Evolutionary conservation across 2,113 vertebrate species (phyloP), one percentile per base, ranked within the genome.

Genomic region (Cochlearius cochlearius): DNA sequence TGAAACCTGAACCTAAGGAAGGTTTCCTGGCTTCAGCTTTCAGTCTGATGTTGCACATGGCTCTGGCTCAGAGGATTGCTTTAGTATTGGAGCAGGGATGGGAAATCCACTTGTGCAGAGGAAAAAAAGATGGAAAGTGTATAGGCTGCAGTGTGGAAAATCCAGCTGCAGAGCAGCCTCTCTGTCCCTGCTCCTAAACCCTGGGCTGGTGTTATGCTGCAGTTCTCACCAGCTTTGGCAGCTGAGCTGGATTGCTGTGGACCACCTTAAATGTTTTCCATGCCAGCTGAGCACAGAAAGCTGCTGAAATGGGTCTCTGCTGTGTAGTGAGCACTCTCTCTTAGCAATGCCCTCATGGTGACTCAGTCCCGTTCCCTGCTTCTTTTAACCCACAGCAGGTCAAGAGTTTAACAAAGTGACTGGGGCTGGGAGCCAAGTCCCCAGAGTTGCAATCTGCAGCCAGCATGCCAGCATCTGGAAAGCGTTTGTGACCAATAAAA

Each of bases 361-460:
- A 97, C 97, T 98, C 96, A 96, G 93, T 94, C 91, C 86, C 83
- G 63, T 92, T 94, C 96, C 77, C 90, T 2, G 49, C 96, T 96
- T 97, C 97, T 97, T 96, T 97, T 95, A 97, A 97, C 96, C 95
- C 95, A 72, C 91, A 94, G 91, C 88, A 64, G 97, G 97, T 98
- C 97, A 98, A 95, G 97, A 98, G 98, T 98, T 98, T 97, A 98
- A 97, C 96, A 97, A 97, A 98, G 96, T 97, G 95, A 97, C 92
- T 96, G 78, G 80, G 96, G 97, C 97, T 90, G 64, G 58, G 93
- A 84, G 96, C 97, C 97, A 97, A 96, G 96, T 97, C 94, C 90
- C 95, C 96, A 92, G 97, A 94, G 74, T 29, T 92, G 92, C 94
- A 88, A 95, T 94, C 94, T 85, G 94, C 94, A 97, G 96, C 95